phyloP scores from a whole-genome alignment of 2,113 vertebrate species.

The Campylomormyrus numenius region DNA sequence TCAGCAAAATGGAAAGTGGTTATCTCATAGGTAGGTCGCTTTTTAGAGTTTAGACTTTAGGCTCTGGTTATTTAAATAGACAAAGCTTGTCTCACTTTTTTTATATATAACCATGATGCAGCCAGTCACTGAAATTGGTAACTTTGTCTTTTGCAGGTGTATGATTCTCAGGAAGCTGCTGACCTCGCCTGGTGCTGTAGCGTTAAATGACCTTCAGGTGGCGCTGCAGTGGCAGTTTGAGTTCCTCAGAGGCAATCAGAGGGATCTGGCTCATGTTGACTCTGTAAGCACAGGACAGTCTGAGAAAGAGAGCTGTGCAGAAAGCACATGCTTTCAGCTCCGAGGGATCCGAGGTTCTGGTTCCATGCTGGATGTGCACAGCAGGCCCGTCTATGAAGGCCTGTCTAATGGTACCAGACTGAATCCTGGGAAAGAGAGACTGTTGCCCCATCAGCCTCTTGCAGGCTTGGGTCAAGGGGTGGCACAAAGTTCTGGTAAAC shows the following conservation, averaged over 20 bases:
- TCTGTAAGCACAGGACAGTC: neutral
- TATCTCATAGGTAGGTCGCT: slow-evolving; percentile 51
- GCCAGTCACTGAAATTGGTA: neutral
- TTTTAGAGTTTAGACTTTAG: neutral
- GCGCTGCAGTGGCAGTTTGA: slow-evolving; percentile 64
- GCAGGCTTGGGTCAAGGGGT: neutral
- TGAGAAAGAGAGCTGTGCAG: neutral
- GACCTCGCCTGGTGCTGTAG: slow-evolving; percentile 37
- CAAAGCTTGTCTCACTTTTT: neutral
- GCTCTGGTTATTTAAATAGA: neutral
- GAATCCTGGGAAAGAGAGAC: neutral
- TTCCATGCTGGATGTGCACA: neutral
- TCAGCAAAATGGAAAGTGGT: slow-evolving; percentile 38
- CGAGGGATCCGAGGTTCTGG: neutral
- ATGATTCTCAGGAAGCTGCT: slow-evolving; percentile 55
- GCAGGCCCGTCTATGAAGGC: neutral
- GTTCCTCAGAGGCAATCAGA: slow-evolving; percentile 30
- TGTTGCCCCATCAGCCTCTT: neutral
- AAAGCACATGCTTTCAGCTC: neutral
- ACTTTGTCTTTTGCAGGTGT: slow-evolving; percentile 46
- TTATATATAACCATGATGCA: neutral
- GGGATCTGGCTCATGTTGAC: neutral
- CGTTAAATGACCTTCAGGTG: slow-evolving; percentile 46
- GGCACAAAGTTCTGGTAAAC: slow-evolving; percentile 25
- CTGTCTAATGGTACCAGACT: neutral